A percentile compares a stretch with the other conserved stretches of the same genome.
Evolutionary conservation across 30 jellyfish, hydroid and myxozoan species (phyloP).

Genomic region (Rhopilema esculentum): DNA sequence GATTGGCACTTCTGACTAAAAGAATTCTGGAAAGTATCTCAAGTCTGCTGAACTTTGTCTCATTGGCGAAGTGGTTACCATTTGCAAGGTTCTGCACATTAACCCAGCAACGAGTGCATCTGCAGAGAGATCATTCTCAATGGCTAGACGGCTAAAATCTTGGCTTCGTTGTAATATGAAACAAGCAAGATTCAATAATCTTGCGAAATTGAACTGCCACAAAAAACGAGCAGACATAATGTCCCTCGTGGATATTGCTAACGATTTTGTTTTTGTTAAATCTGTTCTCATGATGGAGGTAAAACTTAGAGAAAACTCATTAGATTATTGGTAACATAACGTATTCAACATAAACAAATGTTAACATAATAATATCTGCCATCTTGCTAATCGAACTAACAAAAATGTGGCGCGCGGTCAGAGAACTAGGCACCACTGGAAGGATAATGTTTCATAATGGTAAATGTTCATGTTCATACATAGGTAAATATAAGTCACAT

Average conservation of each 20-base stretch:
- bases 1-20: conserved; percentile 57
- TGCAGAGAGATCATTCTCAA: conserved; percentile 4
- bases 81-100: conserved; percentile 51
- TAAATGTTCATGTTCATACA: no score
- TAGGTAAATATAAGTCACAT: no score
- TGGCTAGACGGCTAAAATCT: conserved; percentile 11
- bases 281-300: no score
- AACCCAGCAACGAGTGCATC: conserved; percentile 43
- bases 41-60: conserved; percentile 7
- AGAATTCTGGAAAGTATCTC: conserved; percentile 32
- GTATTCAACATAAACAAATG: no score
- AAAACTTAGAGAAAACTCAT: no score
- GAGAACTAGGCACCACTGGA: no score
- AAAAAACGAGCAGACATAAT: not conserved
- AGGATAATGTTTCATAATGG: no score
- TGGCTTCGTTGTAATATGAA: not conserved
- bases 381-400: no score
- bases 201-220: conserved; percentile 3
- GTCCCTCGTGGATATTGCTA: conserved; percentile 3
- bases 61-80: conserved; percentile 44
- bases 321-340: no score
- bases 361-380: no score
- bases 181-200: not conserved
- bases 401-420: no score
- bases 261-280: not conserved